Evolutionary conservation across 2,113 vertebrate species (phyloP).

Genomic region (Petrocephalus zakoni): DNA sequence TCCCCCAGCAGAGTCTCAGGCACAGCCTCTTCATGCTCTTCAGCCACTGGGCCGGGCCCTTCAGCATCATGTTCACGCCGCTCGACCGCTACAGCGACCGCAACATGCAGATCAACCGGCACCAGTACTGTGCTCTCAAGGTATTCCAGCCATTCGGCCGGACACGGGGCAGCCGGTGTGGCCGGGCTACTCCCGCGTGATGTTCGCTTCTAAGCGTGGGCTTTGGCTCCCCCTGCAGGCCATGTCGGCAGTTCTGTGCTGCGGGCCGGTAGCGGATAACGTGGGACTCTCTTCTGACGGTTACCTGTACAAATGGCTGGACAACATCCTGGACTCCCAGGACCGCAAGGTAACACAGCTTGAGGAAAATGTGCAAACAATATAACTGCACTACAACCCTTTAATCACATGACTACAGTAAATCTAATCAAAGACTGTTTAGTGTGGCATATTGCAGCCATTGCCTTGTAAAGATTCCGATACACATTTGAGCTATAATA

Average conservation of each 20-base stretch:
- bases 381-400: background rate
- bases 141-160: conserved; percentile 51
- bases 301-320: conserved; percentile 98
- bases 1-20: conserved; percentile 94
- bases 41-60: conserved; percentile 98
- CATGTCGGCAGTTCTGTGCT: conserved; percentile 97
- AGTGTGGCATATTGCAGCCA: background rate
- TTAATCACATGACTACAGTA: background rate
- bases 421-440: background rate
- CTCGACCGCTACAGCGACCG: conserved; percentile 97
- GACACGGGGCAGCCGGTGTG: background rate
- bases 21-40: conserved; percentile 99
- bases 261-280: conserved; percentile 95
- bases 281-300: conserved; percentile 96
- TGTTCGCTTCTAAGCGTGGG: background rate
- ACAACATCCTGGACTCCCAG: conserved; percentile 98
- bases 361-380: background rate
- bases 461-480: background rate
- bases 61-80: conserved; percentile 99
- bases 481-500: background rate
- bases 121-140: conserved; percentile 98
- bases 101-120: conserved; percentile 96
- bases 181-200: background rate
- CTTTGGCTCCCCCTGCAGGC: conserved; percentile 63
- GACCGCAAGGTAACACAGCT: conserved; percentile 82